Evolutionary conservation across 2,888 invertebrate genomes (phyloP).

Genomic region (Tachina fera): DNA sequence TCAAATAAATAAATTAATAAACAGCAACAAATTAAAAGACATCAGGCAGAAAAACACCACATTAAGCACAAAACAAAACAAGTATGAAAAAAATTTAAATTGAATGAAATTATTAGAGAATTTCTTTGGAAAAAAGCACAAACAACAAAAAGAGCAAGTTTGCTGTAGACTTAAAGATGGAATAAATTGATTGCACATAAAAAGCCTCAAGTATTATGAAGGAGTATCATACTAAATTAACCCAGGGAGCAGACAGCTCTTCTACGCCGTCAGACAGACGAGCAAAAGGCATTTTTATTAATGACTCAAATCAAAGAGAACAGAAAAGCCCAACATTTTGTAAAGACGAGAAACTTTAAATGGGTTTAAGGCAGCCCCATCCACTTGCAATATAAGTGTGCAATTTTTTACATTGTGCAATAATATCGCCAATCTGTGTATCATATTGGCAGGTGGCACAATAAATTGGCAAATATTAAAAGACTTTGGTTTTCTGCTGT

Average conservation of each 20-base stretch:
- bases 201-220: conserved; percentile 13
- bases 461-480: too few species aligned
- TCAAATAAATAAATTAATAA: conserved; percentile 41
- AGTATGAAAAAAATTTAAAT: conserved; percentile 26
- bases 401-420: too few species aligned
- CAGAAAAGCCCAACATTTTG: conserved; percentile 25
- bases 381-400: too few species aligned
- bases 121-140: background rate
- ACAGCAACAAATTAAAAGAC: background rate
- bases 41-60: background rate
- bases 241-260: background rate
- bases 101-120: conserved; percentile 37
- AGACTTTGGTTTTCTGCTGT: too few species aligned
- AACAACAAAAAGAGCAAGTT: conserved; percentile 6
- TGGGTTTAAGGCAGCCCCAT: too few species aligned
- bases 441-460: too few species aligned
- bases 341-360: background rate
- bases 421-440: too few species aligned
- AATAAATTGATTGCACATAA: conserved; percentile 52
- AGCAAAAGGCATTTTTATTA: background rate
- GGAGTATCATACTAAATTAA: background rate
- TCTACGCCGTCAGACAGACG: background rate
- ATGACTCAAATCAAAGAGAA: background rate
- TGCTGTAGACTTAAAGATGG: conserved; percentile 10
- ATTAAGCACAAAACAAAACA: background rate